Percentiles rank a stretch among this genome's conserved stretches.
Evolutionary conservation across 1,140 invertebrate genomes (phyloP).

Genomic region (Prorops nasuta): DNA sequence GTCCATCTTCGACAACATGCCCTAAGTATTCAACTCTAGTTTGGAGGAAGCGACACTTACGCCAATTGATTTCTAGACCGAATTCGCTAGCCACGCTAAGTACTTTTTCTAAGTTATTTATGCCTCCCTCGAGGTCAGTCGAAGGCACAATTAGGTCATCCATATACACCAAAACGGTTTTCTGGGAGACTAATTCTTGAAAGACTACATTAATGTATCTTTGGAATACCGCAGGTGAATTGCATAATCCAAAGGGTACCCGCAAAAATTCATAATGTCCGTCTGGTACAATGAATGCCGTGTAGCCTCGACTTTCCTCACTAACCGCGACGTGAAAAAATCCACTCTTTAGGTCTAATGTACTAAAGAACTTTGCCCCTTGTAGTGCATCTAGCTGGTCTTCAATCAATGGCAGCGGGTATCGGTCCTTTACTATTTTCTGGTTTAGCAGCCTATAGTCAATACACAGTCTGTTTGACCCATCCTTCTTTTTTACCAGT

Average conservation of each 20-base stretch:
- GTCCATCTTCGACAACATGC: conserved; percentile 30
- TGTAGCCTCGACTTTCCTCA: not conserved
- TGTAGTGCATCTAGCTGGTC: not conserved
- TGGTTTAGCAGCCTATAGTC: not conserved
- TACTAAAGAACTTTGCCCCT: not conserved
- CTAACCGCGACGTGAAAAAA: not conserved
- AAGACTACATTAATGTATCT: not conserved
- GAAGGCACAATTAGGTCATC: not conserved
- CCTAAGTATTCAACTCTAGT: conserved; percentile 40
- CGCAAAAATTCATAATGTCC: not conserved
- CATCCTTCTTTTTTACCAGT: not conserved
- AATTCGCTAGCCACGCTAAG: not conserved
- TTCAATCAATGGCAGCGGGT: not conserved
- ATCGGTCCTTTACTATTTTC: not conserved
- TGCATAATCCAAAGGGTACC: too few species aligned
- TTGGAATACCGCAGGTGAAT: not conserved
- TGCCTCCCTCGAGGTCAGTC: not conserved
- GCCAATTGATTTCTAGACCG: conserved; percentile 42
- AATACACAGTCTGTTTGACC: not conserved
- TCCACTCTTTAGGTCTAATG: not conserved
- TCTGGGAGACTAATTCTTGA: not conserved
- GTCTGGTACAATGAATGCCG: not conserved
- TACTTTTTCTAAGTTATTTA: not conserved
- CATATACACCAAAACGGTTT: not conserved
- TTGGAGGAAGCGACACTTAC: conserved; percentile 38